phyloP scores from a whole-genome alignment of 1,140 invertebrate genomes.

The Zaprionus taronus region DNA sequence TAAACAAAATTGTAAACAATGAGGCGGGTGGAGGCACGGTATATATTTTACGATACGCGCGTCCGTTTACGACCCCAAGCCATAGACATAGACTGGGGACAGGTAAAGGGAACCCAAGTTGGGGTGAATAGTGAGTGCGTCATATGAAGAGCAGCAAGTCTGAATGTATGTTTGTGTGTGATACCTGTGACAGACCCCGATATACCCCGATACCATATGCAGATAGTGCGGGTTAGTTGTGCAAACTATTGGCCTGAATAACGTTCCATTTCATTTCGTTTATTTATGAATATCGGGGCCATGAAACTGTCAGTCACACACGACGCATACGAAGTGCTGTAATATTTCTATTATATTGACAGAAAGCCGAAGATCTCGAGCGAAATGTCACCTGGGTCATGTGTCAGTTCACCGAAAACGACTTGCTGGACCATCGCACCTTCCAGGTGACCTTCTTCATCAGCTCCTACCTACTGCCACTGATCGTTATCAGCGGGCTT shows the following conservation, averaged over 20 bases:
- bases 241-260: slow-evolving; percentile 46
- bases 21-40: slow-evolving; percentile 34
- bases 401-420: slow-evolving; percentile 55
- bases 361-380: slow-evolving; percentile 43
- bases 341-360: slow-evolving; percentile 10
- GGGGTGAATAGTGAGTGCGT: slow-evolving; percentile 29
- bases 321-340: slow-evolving; percentile 60
- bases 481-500: slow-evolving; percentile 93
- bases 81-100: neutral
- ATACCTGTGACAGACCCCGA: neutral
- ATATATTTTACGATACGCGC: slow-evolving; percentile 72
- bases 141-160: slow-evolving; percentile 26
- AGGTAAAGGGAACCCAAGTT: neutral
- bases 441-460: slow-evolving; percentile 76
- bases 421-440: slow-evolving; percentile 41
- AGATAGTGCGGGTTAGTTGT: slow-evolving; percentile 42
- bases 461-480: slow-evolving; percentile 90
- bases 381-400: slow-evolving; percentile 52
- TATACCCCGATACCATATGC: neutral
- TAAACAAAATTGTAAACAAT: slow-evolving; percentile 58
- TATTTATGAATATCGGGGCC: slow-evolving; percentile 32
- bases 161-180: neutral
- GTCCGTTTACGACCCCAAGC: slow-evolving; percentile 52
- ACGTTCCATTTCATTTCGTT: neutral
- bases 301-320: slow-evolving; percentile 61